Evolutionary conservation across 2,797 vertebrate species (phyloP).

Genomic region (Myotis findleyi): DNA sequence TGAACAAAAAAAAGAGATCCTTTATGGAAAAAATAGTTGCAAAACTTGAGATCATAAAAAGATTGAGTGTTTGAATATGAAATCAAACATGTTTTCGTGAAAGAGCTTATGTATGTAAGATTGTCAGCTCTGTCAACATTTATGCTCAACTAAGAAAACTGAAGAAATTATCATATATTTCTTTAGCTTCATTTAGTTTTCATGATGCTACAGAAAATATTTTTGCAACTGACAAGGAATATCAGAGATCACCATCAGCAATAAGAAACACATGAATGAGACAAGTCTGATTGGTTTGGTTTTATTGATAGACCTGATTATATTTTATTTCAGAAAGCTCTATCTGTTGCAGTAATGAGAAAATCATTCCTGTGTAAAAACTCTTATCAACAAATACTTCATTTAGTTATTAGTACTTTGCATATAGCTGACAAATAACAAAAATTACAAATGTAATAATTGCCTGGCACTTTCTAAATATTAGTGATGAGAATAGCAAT

Average conservation of each 20-base stretch:
- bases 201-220: constrained; percentile 35
- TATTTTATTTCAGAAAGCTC: constrained; percentile 60
- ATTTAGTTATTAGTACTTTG: constrained; percentile 30
- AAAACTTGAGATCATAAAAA: not conserved
- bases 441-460: constrained; percentile 38
- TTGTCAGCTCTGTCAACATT: constrained; percentile 38
- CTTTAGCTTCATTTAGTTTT: constrained; percentile 9
- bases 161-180: constrained; percentile 37
- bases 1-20: not conserved
- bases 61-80: not conserved
- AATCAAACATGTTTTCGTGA: not conserved
- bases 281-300: not conserved
- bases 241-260: not conserved
- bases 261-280: not conserved
- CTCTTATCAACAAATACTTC: constrained; percentile 52
- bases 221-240: constrained; percentile 26
- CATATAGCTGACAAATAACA: constrained; percentile 7
- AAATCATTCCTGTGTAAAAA: constrained; percentile 61
- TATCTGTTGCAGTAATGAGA: constrained; percentile 53
- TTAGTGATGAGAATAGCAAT: constrained; percentile 34
- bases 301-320: constrained; percentile 58
- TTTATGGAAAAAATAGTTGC: not conserved
- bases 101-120: not conserved
- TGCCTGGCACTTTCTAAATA: not conserved
- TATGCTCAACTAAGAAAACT: constrained; percentile 39